Base-by-base conservation (phyloP, 2,113 vertebrate genomes). In the Phaethon lepturus region DNA sequence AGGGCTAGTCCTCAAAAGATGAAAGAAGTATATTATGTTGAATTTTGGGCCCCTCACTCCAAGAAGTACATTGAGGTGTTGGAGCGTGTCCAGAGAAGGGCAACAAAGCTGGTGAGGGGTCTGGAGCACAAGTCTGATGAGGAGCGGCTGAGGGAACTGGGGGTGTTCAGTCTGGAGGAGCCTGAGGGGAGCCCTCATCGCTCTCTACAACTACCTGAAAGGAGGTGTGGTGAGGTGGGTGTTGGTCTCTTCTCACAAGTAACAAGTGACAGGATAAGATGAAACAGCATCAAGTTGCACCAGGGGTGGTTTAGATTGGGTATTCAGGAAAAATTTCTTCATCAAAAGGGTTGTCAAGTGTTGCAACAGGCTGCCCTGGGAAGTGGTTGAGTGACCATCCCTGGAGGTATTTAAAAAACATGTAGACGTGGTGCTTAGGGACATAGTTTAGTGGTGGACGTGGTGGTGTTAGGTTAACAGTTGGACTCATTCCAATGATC, bases 331-430 rank as follows among this genome's bases (percentile, higher is more conserved):
- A 2, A n/a, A 59, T 29, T 18, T 55, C 11, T 17, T 1, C 25
- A 14, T 8, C 0, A 26, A 24, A 62, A 45, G 19, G 1, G 40
- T 23, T 44, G 0, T 29, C 44, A 69, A 13, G 2, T 14, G 0
- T 1, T 68, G 49, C 35, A 15, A 49, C 0, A 35, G 2, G 19
- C 35, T 94, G 33, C n/a, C 62, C 31, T 49, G 40, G 19, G 1
- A 33, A 25, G 5, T 18, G 40, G 2, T 58, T 11, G 53, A 63
- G 25, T 71, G 1, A 5, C 1, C 56, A 59, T 7, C 8, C 22
- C 29, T 59, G 40, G 11, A 50, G 45, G 35, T 20, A 13, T 56
- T 55, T 24, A 7, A 62, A 60, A 81, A 8, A 29, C 2, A 0
- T 10, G 44, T 18, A 56, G 5, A 1, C 3, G 11, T 42, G 40